These are phyloP conservation scores for Caranx melampygus DNA, from an alignment of 2,113 vertebrate species.

Conservation along the genomic window DNA sequence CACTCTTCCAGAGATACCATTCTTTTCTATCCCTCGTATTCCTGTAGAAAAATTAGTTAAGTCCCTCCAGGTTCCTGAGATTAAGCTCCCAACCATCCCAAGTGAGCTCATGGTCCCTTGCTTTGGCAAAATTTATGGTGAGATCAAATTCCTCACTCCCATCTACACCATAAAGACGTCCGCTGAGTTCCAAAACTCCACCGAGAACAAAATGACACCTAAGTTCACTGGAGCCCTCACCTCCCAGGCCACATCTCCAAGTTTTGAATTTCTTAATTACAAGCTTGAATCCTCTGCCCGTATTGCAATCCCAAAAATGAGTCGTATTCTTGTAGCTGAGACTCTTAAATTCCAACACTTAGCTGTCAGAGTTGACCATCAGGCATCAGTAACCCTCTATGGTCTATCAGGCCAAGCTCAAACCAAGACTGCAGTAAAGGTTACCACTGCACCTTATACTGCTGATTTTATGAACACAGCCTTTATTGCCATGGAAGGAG, in stretches of 20 bases:
- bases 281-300: conserved; percentile 84
- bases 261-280: conserved; percentile 85
- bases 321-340: conserved; percentile 85
- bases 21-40: conserved; percentile 78
- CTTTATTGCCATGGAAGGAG: conserved; percentile 82
- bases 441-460: conserved; percentile 80
- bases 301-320: conserved; percentile 81
- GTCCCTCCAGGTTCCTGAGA: conserved; percentile 82
- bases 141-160: conserved; percentile 87
- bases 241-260: conserved; percentile 83
- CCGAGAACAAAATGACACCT: conserved; percentile 76
- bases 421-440: conserved; percentile 83
- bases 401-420: conserved; percentile 80
- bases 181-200: conserved; percentile 86
- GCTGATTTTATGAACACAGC: conserved; percentile 75
- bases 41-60: conserved; percentile 80
- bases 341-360: conserved; percentile 83
- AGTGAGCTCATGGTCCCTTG: conserved; percentile 83
- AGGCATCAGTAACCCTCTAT: conserved; percentile 80
- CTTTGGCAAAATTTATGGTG: conserved; percentile 89
- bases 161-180: conserved; percentile 84
- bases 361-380: conserved; percentile 85
- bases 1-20: conserved; percentile 61
- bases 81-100: conserved; percentile 86
- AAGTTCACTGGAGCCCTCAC: conserved; percentile 81